Evolutionary conservation across 2,797 vertebrate species (phyloP).

Genomic region (Micromesistius poutassou): DNA sequence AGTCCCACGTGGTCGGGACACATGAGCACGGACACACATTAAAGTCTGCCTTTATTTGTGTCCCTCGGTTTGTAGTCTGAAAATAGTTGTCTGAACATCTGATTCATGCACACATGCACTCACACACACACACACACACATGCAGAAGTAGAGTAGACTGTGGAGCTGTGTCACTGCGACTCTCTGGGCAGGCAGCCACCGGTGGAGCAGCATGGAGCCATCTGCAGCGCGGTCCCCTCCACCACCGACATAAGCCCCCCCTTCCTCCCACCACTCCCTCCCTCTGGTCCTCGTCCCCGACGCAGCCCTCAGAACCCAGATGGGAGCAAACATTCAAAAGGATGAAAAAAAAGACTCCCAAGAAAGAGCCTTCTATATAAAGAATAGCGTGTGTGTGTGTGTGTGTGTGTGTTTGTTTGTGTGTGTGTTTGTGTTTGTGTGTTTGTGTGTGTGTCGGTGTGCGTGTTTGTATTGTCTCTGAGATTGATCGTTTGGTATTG

Average conservation of each 20-base stretch:
- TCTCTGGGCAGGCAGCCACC: conserved; percentile 49
- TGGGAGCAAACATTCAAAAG: conserved; percentile 50
- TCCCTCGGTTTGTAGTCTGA: neutral
- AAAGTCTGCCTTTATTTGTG: neutral
- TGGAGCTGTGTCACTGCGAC: conserved; percentile 18
- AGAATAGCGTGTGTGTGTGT: conserved; percentile 29
- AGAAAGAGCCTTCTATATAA: conserved; percentile 41
- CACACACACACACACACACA: conserved; percentile 11
- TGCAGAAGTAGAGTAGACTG: neutral
- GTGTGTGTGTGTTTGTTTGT: neutral
- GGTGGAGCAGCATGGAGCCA: conserved; percentile 47
- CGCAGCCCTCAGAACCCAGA: conserved; percentile 55
- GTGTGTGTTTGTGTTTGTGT: conserved; percentile 25
- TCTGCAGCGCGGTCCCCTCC: conserved; percentile 38
- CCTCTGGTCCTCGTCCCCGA: conserved; percentile 44
- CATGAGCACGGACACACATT: conserved; percentile 6
- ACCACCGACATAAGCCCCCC: conserved; percentile 45
- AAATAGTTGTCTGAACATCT: neutral
- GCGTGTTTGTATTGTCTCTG: neutral
- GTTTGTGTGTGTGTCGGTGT: conserved; percentile 22
- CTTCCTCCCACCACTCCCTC: conserved; percentile 32
- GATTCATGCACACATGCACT: conserved; percentile 9
- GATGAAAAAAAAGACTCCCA: neutral
- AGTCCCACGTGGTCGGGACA: neutral
- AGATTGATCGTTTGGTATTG: neutral